Percentiles rank a stretch among this genome's conserved stretches.
Evolutionary conservation across 2,888 invertebrate genomes (phyloP).

Genomic region (Noctua pronuba): DNA sequence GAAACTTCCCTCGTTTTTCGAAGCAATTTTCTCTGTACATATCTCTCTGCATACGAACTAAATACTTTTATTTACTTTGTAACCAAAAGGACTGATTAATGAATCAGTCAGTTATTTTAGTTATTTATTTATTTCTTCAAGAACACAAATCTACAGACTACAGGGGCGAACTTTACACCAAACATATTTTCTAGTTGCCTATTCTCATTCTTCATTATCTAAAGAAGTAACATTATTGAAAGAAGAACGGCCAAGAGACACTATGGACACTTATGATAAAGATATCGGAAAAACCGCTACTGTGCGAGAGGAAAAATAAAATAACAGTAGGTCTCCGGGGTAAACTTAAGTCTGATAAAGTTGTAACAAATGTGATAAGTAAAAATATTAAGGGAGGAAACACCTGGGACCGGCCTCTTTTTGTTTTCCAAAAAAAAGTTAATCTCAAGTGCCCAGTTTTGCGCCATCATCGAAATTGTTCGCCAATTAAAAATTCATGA

Average conservation of each 20-base stretch:
- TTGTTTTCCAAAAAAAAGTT: not conserved
- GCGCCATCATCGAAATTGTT: not conserved
- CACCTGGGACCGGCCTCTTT: not conserved
- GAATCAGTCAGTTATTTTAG: too few species aligned
- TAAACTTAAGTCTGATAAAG: not conserved
- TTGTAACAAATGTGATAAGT: slow-evolving; percentile 7
- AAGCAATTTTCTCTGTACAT: too few species aligned
- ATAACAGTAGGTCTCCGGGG: not conserved
- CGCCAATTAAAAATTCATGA: slow-evolving; percentile 29
- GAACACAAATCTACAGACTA: not conserved
- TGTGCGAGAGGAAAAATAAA: not conserved
- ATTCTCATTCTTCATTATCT: not conserved
- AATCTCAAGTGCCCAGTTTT: not conserved
- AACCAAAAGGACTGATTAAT: too few species aligned
- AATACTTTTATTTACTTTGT: too few species aligned
- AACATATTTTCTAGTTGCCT: not conserved
- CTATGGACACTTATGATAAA: not conserved
- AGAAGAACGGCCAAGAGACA: not conserved
- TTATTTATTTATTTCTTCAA: not conserved
- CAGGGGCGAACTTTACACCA: not conserved
- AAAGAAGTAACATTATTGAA: not conserved
- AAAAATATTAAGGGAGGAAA: slow-evolving; percentile 3
- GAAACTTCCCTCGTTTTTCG: too few species aligned
- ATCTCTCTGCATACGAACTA: too few species aligned
- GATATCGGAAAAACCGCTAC: slow-evolving; percentile 8